phyloP scores from a whole-genome alignment of 2,113 vertebrate genomes.

The Empidonax alnorum region DNA sequence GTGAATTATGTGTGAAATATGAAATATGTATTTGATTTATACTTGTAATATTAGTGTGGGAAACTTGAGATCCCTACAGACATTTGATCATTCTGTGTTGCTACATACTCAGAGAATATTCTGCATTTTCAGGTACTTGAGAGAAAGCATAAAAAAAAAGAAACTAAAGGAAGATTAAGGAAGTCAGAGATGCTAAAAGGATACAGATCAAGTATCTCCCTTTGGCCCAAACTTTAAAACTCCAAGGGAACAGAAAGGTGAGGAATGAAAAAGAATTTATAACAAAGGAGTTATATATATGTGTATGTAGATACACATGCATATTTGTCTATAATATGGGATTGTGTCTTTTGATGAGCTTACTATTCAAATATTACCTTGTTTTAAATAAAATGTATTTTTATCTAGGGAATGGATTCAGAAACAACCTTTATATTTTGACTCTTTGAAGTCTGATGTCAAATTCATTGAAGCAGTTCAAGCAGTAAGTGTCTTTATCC shows the following conservation, averaged over 20 bases:
- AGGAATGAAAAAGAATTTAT: neutral
- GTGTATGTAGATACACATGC: neutral
- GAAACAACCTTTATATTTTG: neutral
- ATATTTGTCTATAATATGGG: neutral
- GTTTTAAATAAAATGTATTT: neutral
- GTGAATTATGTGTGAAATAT: neutral
- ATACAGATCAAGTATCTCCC: neutral
- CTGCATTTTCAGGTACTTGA: constrained; percentile 2
- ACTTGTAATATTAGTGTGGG: neutral
- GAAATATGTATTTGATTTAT: neutral
- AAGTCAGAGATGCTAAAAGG: neutral
- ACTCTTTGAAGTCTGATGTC: neutral
- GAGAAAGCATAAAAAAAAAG: neutral
- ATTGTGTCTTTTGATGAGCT: neutral
- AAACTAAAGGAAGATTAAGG: neutral
- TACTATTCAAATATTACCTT: neutral
- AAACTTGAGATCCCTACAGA: neutral
- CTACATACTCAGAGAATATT: neutral
- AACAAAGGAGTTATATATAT: neutral
- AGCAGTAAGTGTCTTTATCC: neutral
- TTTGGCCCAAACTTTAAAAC: neutral
- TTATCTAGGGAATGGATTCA: neutral
- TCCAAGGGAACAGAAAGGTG: neutral
- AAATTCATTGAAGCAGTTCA: neutral
- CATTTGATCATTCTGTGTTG: neutral